Conservation (phyloP, 2,113 vertebrate genomes). For the Bettongia penicillata region DNA sequence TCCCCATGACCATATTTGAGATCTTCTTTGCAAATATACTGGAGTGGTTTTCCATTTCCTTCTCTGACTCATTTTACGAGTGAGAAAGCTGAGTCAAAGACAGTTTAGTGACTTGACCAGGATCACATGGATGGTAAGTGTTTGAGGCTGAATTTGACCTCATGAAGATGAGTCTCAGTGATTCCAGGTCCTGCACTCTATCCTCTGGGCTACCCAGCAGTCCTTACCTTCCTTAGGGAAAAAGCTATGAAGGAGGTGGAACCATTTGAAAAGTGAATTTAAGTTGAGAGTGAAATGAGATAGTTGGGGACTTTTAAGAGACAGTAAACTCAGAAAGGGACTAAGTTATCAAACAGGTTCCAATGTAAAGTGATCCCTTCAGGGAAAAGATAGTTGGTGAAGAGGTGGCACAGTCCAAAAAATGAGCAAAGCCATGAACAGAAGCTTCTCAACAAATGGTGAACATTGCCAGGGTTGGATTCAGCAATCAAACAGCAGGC, state of each 20-base stretch:
- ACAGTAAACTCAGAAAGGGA: background rate
- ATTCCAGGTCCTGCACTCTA: background rate
- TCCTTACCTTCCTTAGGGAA: background rate
- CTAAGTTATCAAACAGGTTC: background rate
- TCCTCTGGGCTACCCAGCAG: background rate
- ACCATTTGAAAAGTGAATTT: background rate
- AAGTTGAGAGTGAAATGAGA: background rate
- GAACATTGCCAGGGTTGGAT: background rate
- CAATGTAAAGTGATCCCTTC: background rate
- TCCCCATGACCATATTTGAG: background rate
- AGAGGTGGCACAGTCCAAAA: background rate
- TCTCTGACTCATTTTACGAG: background rate
- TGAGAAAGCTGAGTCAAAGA: background rate
- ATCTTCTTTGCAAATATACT: background rate
- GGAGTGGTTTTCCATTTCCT: background rate
- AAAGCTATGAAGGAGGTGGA: background rate
- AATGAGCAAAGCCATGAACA: background rate
- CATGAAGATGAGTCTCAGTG: background rate
- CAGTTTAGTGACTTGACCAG: background rate
- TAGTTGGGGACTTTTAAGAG: background rate
- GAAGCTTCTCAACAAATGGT: background rate
- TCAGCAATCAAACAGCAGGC: background rate
- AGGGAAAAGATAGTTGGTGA: background rate
- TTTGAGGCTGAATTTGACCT: background rate
- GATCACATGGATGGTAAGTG: background rate